Percentiles rank a stretch among this genome's conserved stretches.
Conservation (phyloP, 2,888 invertebrate genomes). For the Oasisia sp. region DNA sequence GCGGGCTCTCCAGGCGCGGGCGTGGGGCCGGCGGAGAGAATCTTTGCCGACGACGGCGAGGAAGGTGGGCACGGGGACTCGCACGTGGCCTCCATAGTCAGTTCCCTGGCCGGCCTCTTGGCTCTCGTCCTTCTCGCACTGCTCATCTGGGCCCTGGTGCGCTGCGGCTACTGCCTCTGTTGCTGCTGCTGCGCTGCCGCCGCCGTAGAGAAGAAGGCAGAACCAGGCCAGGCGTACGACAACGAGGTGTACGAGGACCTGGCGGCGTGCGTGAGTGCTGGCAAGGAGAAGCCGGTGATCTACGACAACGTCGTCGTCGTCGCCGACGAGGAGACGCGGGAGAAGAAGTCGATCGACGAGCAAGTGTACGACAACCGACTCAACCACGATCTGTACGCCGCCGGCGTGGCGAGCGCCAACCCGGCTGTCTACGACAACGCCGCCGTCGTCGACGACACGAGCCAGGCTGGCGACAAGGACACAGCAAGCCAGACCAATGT, state of each 20-base stretch:
- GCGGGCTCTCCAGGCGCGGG: background rate
- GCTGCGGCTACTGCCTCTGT: background rate
- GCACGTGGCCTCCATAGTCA: background rate
- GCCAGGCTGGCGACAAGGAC: background rate
- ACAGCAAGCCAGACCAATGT: background rate
- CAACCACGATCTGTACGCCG: background rate
- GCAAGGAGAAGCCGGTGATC: background rate
- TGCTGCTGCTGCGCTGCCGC: background rate
- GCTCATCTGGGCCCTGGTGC: background rate
- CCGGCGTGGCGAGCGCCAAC: background rate
- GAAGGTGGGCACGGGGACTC: background rate
- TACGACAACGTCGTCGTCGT: background rate
- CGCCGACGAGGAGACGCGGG: background rate
- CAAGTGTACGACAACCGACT: background rate
- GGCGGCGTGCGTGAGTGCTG: background rate
- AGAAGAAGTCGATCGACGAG: background rate
- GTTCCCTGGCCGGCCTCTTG: background rate
- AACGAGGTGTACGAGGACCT: conserved; percentile 6
- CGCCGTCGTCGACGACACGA: background rate
- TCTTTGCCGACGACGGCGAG: background rate
- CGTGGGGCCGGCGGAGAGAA: background rate
- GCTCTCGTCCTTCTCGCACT: background rate
- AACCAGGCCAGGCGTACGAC: background rate
- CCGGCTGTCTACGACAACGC: background rate
- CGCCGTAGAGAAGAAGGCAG: background rate